Base-by-base conservation (phyloP, 2,797 vertebrate species). In the Gadopsis bispinosus region DNA sequence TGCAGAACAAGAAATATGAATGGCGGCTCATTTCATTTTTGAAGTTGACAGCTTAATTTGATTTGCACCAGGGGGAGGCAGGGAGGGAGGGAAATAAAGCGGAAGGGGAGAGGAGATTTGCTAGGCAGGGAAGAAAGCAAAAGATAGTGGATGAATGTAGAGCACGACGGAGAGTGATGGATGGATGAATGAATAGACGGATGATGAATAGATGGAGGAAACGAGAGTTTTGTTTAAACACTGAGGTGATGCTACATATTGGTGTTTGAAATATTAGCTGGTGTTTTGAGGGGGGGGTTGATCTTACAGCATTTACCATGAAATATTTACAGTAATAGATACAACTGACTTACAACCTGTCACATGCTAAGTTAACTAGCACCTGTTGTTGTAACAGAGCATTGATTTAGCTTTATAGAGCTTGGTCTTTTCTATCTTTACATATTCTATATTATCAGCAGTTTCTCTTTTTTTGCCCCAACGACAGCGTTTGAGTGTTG, bases 1-100 rank as follows among this genome's bases (percentile, higher is more conserved):
- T 88, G 85, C 84, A 79, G 69, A 82, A 84, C 90, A 88, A 90
- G 89, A 89, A 81, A 80, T 84, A 88, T 87, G 84, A 89, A 87
- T 69, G 17, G 43, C 12, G 48, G 75, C 78, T 85, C 80, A 53
- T 89, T 90, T 86, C 71, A 89, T 91, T 87, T 87, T 85, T 89
- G 73, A 90, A 76, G 83, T 60, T 86, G 80, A 86, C 89, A 87
- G 75, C 29, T 0, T 90, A 85, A 92, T 91, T 90, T 88, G 87
- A 91, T 90, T 91, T 87, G 79, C 29, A 17, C 22, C 20, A 5
- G 41, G 60, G 59, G 60, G 61, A 35, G 64, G 69, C 20, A n/a
- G 39, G 29, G 2, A 5, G 16, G 26, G 19, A 22, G 22, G 47
- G 45, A 33, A 47, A 41, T 12, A 9, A 58, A 37, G 43, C n/a